phyloP scores from a whole-genome alignment of 2,113 vertebrate species.

The Steatornis caripensis region DNA sequence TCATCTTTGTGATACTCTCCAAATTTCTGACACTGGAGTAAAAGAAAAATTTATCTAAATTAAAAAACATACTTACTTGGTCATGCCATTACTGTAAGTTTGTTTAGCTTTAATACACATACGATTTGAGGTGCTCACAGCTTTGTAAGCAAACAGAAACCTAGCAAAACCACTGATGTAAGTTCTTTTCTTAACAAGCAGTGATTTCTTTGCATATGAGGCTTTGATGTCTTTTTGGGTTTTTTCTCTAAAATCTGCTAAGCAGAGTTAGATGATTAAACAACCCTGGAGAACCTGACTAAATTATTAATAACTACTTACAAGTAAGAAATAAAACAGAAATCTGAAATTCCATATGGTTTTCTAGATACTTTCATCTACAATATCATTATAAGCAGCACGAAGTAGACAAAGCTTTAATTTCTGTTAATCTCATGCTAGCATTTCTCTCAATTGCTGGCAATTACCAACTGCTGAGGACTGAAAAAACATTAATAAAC shows the following conservation, averaged over 20 bases:
- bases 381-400: background rate
- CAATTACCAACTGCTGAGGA: background rate
- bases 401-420: background rate
- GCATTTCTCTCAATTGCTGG: background rate
- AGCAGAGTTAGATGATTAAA: background rate
- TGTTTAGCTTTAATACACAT: background rate
- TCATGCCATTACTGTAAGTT: background rate
- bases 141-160: background rate
- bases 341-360: no score
- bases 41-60: conserved; percentile 11
- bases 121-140: background rate
- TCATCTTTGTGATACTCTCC: conserved; percentile 99
- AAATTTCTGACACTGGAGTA: conserved; percentile 94
- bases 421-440: background rate
- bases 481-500: background rate
- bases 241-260: background rate
- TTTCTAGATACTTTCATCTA: background rate
- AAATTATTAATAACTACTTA: background rate
- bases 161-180: background rate
- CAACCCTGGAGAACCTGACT: background rate
- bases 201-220: background rate
- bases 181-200: background rate
- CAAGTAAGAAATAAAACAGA: background rate
- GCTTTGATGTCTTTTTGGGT: background rate
- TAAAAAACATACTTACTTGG: background rate